phyloP scores from a whole-genome alignment of 2,888 invertebrate genomes.

The Cryptus viduatorius region DNA sequence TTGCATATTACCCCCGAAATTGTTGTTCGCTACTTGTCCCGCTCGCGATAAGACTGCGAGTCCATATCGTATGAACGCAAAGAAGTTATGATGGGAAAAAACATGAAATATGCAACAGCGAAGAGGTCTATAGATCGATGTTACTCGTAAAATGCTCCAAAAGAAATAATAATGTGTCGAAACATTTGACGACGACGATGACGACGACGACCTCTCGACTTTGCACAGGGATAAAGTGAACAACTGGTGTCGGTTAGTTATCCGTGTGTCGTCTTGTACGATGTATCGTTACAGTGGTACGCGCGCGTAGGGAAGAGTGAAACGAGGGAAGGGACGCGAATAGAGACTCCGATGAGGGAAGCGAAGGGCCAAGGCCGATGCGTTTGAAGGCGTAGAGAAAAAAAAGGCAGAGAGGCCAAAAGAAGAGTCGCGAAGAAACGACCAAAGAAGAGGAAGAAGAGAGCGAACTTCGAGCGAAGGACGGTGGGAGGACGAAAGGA shows the following conservation, averaged over 20 bases:
- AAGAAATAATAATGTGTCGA: too few species aligned
- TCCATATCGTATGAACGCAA: too few species aligned
- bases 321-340: slow-evolving; percentile 49
- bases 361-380: slow-evolving; percentile 68
- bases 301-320: slow-evolving; percentile 37
- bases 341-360: slow-evolving; percentile 44
- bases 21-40: too few species aligned
- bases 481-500: slow-evolving; percentile 60
- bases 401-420: slow-evolving; percentile 2
- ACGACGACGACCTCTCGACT: too few species aligned
- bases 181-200: too few species aligned
- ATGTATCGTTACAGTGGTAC: slow-evolving; percentile 48
- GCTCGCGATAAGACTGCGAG: too few species aligned
- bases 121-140: too few species aligned
- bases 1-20: too few species aligned
- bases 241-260: neutral
- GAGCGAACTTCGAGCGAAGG: slow-evolving; percentile 58
- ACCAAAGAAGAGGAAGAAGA: slow-evolving; percentile 29
- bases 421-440: slow-evolving; percentile 27
- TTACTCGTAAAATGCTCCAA: too few species aligned
- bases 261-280: slow-evolving; percentile 32
- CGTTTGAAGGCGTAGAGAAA: slow-evolving; percentile 50
- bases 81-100: too few species aligned
- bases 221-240: too few species aligned
- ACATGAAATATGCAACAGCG: too few species aligned